Evolutionary conservation across 2,888 invertebrate genomes (phyloP), one percentile per base, ranked within the genome.

Genomic region (Colostygia pectinataria): DNA sequence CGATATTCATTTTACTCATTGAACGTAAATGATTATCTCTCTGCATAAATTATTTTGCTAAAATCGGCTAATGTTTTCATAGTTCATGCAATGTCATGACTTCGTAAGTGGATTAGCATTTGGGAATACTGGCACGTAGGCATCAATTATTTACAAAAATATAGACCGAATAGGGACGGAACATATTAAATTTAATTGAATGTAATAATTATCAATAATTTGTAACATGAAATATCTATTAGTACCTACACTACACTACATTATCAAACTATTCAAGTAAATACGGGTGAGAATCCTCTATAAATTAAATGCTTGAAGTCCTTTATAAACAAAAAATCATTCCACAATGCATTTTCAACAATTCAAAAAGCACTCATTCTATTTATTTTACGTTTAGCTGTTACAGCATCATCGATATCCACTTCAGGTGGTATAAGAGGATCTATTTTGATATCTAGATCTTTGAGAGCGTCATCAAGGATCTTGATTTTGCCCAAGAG

Each of bases 401-500:
- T 37, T 1, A 51, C 5, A 0, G 61, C n/a, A 8, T 63, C 59
- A n/a, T 61, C 66, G 9, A 69, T 39, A 1, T 78, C 76, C 0
- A 65, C 69, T 20, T 83, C 81, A 1, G 75, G 59, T 0, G 77
- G 65, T 23, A 83, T 29, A 1, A 88, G 61, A 0, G 88, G 85
- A 2, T 88, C 88, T 20, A 89, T 85, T 46, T 80, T 71, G 9
- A 89, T 80, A 28, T 90, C 83, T 12, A 90, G 68, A 34, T 82
- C 78, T 59, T 78, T 65, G 9, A 89, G 54, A 2, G 85, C 80
- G 6, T 83, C 78, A 49, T 91, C 87, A 7, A 91, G 69, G 39
- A 85, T 76, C 61, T 90, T 88, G 8, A 92, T 87, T 57, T 85
- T 85, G 12, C 90, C 86, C 53, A 92, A 57, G 7, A 92, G 53